Evolutionary conservation across 1,140 invertebrate species (phyloP).

Genomic region (Bombus pascuorum): DNA sequence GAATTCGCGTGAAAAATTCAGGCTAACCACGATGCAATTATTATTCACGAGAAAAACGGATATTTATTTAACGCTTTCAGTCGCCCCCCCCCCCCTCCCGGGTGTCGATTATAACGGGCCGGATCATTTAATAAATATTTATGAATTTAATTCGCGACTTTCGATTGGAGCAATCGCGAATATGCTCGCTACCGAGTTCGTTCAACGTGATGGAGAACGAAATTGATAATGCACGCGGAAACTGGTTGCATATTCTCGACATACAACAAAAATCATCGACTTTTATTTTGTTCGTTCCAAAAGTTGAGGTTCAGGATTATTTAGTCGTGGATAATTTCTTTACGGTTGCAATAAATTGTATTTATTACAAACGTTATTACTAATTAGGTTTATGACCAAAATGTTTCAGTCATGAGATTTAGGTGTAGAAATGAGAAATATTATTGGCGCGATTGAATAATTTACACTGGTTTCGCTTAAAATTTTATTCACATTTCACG

Average conservation of each 20-base stretch:
- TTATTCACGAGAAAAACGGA: slow-evolving; percentile 22
- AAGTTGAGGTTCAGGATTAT: not conserved
- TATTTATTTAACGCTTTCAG: slow-evolving; percentile 32
- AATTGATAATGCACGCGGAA: not conserved
- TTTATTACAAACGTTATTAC: too few relatives aligned
- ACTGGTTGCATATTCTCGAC: not conserved
- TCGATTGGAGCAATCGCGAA: slow-evolving; percentile 19
- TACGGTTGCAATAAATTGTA: not conserved
- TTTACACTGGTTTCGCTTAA: not conserved
- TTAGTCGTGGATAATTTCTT: not conserved
- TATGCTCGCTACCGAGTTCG: not conserved
- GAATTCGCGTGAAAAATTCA: slow-evolving; percentile 15
- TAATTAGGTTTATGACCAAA: too few relatives aligned
- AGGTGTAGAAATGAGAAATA: too few relatives aligned
- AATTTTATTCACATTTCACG: not conserved
- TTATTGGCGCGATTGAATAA: not conserved
- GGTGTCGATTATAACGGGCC: slow-evolving; percentile 14
- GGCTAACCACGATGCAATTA: slow-evolving; percentile 17
- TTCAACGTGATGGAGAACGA: not conserved
- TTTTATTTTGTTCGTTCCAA: not conserved
- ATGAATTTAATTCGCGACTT: slow-evolving; percentile 28
- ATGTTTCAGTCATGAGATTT: too few relatives aligned
- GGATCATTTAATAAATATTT: slow-evolving; percentile 46
- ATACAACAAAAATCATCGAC: not conserved
- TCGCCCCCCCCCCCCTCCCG: too few relatives aligned